Base-by-base conservation (phyloP, 1,140 invertebrate species). In the Chironomus tepperi region DNA sequence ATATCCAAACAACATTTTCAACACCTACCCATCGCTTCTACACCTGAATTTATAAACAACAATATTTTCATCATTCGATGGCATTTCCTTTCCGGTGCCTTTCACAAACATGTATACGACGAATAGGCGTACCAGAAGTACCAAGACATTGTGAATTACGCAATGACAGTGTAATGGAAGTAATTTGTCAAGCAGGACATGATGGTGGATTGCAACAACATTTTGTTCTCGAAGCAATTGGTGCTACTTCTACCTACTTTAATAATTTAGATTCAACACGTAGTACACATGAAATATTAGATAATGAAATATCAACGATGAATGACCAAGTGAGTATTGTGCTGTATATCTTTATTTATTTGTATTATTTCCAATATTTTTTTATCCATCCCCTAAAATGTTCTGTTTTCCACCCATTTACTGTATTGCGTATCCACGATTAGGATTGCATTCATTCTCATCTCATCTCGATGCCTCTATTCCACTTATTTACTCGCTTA, bases 161-260 rank as follows among this genome's bases (percentile, higher is more conserved):
- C 77, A 91, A 92, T 81, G 86, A 89, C 64, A 86, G 84, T 43
- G 80, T 85, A 10, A 83, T 94, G 73, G 88, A 89, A 80, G 90
- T 95, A 67, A 88, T 87, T 74, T 95, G 93, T 81, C 82, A 87
- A 73, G 87, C 91, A 0, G 92, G 93, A 18, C 88, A 89, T 77
- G 91, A 93, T 78, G 93, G 93, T 10, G 93, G 93, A 6, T 85
- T 94, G 18, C 86, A 89, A 16, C 93, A 95, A 82, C 88, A 89
- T 79, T 96, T 96, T 82, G 84, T 93, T 70, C 84, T 95, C 73
- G 92, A 95, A 83, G 90, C 93, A 64, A 87, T 89, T 76, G 91
- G 91, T 79, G 84, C 87, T 75, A 81, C 84, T 73, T 79, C 86
- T n/a, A 84, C 81, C 74, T 85, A 84, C 65, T 70, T 70, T 70